These are phyloP conservation scores for Caenorhabditis imperialis DNA, from an alignment of 2,888 invertebrate species.

Conservation along the genomic window DNA sequence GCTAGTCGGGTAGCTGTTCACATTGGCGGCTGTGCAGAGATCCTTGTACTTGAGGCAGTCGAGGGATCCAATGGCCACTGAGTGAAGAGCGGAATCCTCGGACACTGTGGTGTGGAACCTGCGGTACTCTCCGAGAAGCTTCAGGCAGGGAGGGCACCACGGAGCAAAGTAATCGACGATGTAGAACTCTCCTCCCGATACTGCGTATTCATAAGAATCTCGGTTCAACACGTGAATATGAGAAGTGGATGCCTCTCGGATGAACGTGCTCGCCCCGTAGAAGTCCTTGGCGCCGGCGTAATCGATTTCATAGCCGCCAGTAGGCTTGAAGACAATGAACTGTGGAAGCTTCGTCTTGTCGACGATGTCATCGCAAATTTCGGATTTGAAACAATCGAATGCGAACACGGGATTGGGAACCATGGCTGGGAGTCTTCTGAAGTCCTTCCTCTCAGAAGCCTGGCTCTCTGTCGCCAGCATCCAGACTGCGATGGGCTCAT, in stretches of 20 bases:
- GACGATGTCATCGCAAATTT: slow-evolving; percentile 79
- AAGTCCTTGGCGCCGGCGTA: slow-evolving; percentile 80
- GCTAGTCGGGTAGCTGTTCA: slow-evolving; percentile 84
- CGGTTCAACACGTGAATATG: slow-evolving; percentile 79
- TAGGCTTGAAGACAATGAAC: slow-evolving; percentile 85
- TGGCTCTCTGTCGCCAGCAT: slow-evolving; percentile 52
- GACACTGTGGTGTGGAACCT: slow-evolving; percentile 82
- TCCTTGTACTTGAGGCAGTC: slow-evolving; percentile 72
- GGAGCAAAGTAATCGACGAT: slow-evolving; percentile 87
- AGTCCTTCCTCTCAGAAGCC: slow-evolving; percentile 43
- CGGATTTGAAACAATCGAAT: slow-evolving; percentile 79
- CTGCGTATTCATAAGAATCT: slow-evolving; percentile 72
- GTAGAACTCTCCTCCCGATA: slow-evolving; percentile 80
- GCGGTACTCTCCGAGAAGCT: slow-evolving; percentile 84
- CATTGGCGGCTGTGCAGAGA: slow-evolving; percentile 68
- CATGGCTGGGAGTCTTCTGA: slow-evolving; percentile 50
- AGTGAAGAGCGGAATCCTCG: slow-evolving; percentile 55
- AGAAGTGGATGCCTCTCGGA: slow-evolving; percentile 82
- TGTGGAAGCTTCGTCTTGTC: slow-evolving; percentile 82
- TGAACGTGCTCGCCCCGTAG: slow-evolving; percentile 82
- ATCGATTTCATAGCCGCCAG: slow-evolving; percentile 86
- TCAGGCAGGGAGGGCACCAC: slow-evolving; percentile 87
- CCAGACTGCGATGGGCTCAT: slow-evolving; percentile 59
- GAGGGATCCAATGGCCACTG: slow-evolving; percentile 67
- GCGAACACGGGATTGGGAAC: slow-evolving; percentile 74